Base-by-base conservation (phyloP, 2,888 invertebrate genomes). In the Aspidiotus destructor region DNA sequence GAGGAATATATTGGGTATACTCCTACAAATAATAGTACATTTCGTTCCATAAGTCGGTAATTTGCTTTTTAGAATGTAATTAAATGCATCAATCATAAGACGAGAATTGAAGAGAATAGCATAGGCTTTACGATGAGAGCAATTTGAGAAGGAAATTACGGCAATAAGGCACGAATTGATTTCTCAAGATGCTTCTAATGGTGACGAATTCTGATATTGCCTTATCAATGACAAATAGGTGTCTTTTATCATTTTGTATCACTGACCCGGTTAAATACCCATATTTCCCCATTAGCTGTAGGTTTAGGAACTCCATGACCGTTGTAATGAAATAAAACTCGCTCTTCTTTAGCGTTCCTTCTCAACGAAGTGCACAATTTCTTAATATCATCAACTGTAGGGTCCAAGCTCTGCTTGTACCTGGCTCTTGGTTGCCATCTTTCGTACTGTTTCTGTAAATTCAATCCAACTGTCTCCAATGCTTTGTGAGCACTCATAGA, bases 241-340 rank as follows among this genome's bases (percentile, higher is more conserved):
- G n/a, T 28, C 28, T 28, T 28, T 28, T 28, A 28, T 28, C 28
- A 28, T 28, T 28, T 28, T 1, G 28, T 28, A 28, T 28, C 5
- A 75, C 80, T 77, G 77, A 92, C 92, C 80, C 90, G 86, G 80
- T 99, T 99, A 80, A 99, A 99, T 6, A 99, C 97, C 98, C 98
- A 98, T 75, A 98, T 93, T 82, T 99, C 99, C 9, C 99, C 98
- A 80, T 99, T 99, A 16, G 86, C 83, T 10, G 99, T 99, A 44
- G 99, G 99, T 78, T 89, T 90, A 55, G 99, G 99, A 70, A 99
- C 99, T 15, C 99, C 99, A 77, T 99, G 99, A 0, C 99, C 99
- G 79, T 99, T 99, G 79, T 99, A 99, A 79, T 99, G 99, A 80
- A 99, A 99, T 67, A 99, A 80, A 52, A 99, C 96, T 72, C 99